Conservation (phyloP, 2,797 vertebrate genomes). For the Hapalemur alaotrensis region DNA sequence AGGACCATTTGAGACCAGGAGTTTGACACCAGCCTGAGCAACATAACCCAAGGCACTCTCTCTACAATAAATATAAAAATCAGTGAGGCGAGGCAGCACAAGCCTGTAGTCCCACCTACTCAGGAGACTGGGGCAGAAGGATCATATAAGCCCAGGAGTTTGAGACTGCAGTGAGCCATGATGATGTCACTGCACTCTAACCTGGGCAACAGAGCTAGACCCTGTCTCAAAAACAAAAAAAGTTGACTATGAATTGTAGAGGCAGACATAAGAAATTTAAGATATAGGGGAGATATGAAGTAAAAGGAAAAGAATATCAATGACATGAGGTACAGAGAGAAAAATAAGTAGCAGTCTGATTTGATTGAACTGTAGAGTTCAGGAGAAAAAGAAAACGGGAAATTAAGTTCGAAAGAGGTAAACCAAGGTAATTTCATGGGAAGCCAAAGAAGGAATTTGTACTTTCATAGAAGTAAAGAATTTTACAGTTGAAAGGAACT, state of each 20-base stretch:
- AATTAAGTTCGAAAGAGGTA: slow-evolving; percentile 21
- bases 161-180: background rate
- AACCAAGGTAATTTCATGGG: background rate
- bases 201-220: background rate
- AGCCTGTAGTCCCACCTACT: background rate
- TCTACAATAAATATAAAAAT: background rate
- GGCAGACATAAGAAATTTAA: background rate
- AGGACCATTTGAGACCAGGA: background rate
- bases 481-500: slow-evolving; percentile 5
- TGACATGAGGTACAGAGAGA: background rate
- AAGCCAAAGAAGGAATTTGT: background rate
- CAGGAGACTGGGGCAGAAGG: background rate
- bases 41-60: background rate
- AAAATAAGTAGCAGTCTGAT: background rate
- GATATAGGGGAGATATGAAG: background rate
- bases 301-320: background rate
- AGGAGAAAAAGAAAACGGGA: background rate
- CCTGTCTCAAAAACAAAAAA: background rate
- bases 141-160: background rate
- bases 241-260: background rate
- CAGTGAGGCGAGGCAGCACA: too few relatives aligned
- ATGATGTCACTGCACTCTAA: background rate
- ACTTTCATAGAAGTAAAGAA: background rate
- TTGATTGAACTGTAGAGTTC: background rate
- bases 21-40: background rate